Conservation (phyloP, 2,113 vertebrate genomes). For the Alligator mississippiensis region DNA sequence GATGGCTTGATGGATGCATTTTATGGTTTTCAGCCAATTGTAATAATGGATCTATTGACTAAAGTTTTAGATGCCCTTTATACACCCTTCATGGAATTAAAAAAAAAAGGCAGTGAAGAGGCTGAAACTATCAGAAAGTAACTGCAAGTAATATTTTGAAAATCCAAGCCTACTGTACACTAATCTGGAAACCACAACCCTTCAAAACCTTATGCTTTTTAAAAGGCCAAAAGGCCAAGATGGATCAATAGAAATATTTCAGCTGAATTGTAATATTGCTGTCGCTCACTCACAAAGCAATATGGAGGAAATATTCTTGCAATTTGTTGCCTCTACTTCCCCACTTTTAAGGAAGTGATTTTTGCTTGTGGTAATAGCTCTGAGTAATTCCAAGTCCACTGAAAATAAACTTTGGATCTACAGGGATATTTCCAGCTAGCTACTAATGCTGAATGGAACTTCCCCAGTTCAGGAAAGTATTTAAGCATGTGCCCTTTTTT, state of each 20-base stretch:
- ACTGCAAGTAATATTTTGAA: conserved; percentile 23
- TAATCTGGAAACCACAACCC: conserved; percentile 27
- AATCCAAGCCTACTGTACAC: conserved; percentile 1
- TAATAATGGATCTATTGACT: conserved; percentile 85
- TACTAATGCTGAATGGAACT: neutral
- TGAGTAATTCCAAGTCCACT: neutral
- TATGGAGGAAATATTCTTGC: neutral
- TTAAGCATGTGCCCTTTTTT: neutral
- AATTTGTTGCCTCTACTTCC: neutral
- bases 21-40: conserved; percentile 86
- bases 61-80: conserved; percentile 82
- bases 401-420: neutral
- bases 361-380: neutral
- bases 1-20: conserved; percentile 83
- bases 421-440: neutral
- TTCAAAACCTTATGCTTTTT: neutral
- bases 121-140: conserved; percentile 61
- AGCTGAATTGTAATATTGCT: neutral
- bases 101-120: conserved; percentile 5
- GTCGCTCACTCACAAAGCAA: neutral
- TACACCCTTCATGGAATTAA: conserved; percentile 74
- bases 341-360: neutral
- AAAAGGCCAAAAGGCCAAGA: conserved; percentile 17
- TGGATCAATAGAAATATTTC: conserved; percentile 19
- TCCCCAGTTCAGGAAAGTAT: neutral